Conservation (phyloP, 2,797 vertebrate species). For the Setipinna tenuifilis region DNA sequence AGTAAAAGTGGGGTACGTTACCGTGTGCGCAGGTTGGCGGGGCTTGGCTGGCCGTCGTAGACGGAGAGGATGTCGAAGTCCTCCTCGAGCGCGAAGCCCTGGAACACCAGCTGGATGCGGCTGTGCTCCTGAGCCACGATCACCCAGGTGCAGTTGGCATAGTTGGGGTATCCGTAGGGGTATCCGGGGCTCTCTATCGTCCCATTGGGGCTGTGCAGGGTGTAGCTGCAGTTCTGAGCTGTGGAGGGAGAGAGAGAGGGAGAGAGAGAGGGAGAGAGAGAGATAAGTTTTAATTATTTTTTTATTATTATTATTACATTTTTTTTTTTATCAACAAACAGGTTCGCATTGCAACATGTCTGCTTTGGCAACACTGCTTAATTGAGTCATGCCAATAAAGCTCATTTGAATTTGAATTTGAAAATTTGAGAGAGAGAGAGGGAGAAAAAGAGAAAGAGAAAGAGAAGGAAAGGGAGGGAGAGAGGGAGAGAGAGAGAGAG, state of each 20-base stretch:
- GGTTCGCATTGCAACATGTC: no score
- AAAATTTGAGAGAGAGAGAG: no score
- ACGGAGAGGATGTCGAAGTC: constrained; percentile 96
- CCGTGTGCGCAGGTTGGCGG: constrained; percentile 91
- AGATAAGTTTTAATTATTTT: no score
- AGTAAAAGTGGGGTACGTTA: constrained; percentile 61
- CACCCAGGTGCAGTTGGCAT: constrained; percentile 99
- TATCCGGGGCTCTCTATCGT: constrained; percentile 97
- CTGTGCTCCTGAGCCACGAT: constrained; percentile 91
- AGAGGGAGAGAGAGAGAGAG: constrained; percentile 2
- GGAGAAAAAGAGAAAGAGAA: no score
- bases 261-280: constrained; percentile 32
- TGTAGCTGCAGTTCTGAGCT: constrained; percentile 97
- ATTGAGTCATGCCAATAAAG: no score
- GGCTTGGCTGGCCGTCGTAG: constrained; percentile 90
- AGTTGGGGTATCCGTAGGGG: constrained; percentile 97
- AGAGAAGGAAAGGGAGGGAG: no score
- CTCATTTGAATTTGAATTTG: no score
- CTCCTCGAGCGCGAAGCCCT: constrained; percentile 96
- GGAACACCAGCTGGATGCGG: constrained; percentile 97
- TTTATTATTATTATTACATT: no score
- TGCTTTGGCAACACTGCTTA: no score
- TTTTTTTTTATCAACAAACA: no score
- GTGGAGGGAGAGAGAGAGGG: constrained; percentile 57
- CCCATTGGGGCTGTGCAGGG: constrained; percentile 90